Evolutionary conservation across 64 coral and sea anemone species (phyloP).

Genomic region (Stylophora pistillata): DNA sequence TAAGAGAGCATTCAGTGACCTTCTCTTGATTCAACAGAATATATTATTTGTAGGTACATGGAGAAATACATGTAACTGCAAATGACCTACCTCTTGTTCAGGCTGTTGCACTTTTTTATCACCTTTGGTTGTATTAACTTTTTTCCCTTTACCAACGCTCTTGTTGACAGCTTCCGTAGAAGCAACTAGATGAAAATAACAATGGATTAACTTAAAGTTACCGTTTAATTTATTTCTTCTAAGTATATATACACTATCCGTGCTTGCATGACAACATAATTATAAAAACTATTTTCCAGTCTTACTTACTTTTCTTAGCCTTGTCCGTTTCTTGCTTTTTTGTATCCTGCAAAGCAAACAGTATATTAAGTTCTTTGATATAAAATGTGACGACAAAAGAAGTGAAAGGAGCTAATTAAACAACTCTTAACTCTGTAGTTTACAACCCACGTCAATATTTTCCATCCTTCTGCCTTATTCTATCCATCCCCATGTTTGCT

Average conservation of each 20-base stretch:
- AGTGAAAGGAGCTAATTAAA: too few relatives aligned
- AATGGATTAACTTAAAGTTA: background rate
- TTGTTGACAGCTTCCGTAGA: slow-evolving; percentile 83
- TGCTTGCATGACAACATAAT: background rate
- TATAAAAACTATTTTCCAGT: background rate
- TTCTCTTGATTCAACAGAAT: too few relatives aligned
- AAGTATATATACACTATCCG: too few relatives aligned
- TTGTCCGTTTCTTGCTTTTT: slow-evolving; percentile 89
- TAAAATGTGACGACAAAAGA: too few relatives aligned
- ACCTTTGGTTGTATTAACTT: slow-evolving; percentile 56
- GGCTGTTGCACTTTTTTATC: slow-evolving; percentile 81
- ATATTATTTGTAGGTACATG: too few relatives aligned
- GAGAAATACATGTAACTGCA: background rate
- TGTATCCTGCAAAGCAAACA: slow-evolving; percentile 64
- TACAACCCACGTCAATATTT: too few relatives aligned
- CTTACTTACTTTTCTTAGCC: slow-evolving; percentile 79
- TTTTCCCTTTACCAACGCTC: slow-evolving; percentile 83
- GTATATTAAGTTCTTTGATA: background rate
- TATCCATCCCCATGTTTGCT: too few relatives aligned
- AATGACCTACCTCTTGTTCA: slow-evolving; percentile 51
- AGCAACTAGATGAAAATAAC: slow-evolving; percentile 24
- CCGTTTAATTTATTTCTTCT: too few relatives aligned
- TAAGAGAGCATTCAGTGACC: too few relatives aligned
- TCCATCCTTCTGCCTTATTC: too few relatives aligned
- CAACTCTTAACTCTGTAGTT: too few relatives aligned